Base-by-base conservation (phyloP, 2,888 invertebrate genomes). In the Philopedon plagiatum region DNA sequence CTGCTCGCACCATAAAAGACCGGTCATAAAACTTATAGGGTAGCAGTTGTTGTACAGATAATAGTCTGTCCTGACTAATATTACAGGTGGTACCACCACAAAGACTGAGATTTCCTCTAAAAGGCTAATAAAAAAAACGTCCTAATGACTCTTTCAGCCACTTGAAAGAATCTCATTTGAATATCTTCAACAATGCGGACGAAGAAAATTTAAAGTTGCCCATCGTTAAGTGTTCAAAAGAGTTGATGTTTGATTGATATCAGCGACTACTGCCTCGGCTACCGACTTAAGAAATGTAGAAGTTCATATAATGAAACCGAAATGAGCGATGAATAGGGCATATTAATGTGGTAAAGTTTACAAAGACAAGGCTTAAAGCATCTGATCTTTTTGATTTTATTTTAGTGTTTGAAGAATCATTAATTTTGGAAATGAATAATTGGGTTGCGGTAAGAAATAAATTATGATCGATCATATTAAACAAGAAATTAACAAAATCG, bases 231-330 rank as follows among this genome's bases (percentile, higher is more conserved):
- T 29, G 18, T 26, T 29, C 32, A 56, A 56, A 56, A 32, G 56
- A 46, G n/a, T 46, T 46, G 29, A 61, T 46, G 32, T 19, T 56
- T 60, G 67, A 67, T 61, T 67, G 61, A 60, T 67, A 56, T 15
- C 56, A 18, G 19, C 56, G 56, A 56, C 56, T 56, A 56, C 56
- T 18, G 54, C 19, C 37, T 51, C 19, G 21, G 60, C 67, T 67
- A 67, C 67, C 54, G 61, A 37, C 57, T 61, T 61, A 51, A 67
- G 19, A 41, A 41, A 41, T 5, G 41, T 5, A 41, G 18, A 41
- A 18, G 41, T 15, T 18, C n/a, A n/a, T 9, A 44, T 18, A 44
- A 44, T 21, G 11, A 19, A 19, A 44, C 18, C 1, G 19, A 19
- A 44, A 44, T 11, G 44, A 44, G 18, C 9, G 9, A 44, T 44